phyloP scores from a whole-genome alignment of 2,113 vertebrate genomes.

The Sarotherodon lohbergeri region DNA sequence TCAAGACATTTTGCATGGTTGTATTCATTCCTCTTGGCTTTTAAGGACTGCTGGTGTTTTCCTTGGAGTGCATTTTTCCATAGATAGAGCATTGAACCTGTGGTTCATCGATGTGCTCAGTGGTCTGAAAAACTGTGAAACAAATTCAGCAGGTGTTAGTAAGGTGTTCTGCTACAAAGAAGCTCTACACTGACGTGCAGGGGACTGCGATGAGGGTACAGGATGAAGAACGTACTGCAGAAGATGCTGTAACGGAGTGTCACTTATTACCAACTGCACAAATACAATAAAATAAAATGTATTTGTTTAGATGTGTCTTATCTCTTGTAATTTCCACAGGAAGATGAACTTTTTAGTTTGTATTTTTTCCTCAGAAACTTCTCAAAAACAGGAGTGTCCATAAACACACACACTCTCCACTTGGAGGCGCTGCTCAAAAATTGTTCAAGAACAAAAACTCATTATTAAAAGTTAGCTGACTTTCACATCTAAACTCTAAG shows the following conservation, averaged over 20 bases:
- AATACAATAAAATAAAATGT: slow-evolving; percentile 33
- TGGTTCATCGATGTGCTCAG: neutral
- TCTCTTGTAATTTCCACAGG: neutral
- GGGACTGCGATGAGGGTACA: neutral
- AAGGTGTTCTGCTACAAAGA: neutral
- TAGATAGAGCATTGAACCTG: neutral
- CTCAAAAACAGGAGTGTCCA: neutral
- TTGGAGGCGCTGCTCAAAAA: neutral
- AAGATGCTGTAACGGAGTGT: neutral
- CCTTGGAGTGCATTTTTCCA: neutral
- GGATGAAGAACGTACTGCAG: neutral
- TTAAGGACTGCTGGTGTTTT: neutral
- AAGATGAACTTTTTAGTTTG: neutral
- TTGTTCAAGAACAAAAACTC: neutral
- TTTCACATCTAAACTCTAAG: neutral
- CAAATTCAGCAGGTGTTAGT: neutral
- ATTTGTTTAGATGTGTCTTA: neutral
- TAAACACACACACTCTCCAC: neutral
- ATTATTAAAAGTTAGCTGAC: neutral
- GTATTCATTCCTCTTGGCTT: neutral
- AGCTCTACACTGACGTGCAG: neutral
- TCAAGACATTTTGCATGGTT: neutral
- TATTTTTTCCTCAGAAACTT: neutral
- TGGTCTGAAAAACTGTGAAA: neutral
- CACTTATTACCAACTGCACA: slow-evolving; percentile 5